A percentile compares a stretch with the other conserved stretches of the same genome.
These are phyloP conservation scores for Zosterops borbonicus DNA, from an alignment of 2,113 vertebrate species.

Conservation along the genomic window DNA sequence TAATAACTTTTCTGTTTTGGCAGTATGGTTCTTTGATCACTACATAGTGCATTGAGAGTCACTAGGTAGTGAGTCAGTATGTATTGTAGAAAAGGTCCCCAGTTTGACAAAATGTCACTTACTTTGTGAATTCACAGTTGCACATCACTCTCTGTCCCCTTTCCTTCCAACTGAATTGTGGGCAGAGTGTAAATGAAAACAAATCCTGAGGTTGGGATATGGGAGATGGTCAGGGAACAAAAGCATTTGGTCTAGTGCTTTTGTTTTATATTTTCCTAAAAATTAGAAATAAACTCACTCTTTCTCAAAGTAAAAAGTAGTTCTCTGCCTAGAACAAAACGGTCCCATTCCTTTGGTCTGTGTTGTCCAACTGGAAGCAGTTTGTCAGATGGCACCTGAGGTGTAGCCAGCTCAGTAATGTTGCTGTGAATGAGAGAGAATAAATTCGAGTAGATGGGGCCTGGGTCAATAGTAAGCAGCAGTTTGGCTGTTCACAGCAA, in stretches of 20 bases:
- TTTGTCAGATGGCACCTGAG: not conserved
- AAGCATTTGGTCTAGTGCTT: not conserved
- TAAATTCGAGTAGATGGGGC: constrained; percentile 30
- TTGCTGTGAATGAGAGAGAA: constrained; percentile 39
- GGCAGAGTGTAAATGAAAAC: not conserved
- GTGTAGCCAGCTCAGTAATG: not conserved
- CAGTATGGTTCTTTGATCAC: not conserved
- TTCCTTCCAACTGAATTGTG: not conserved
- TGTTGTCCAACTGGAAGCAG: not conserved
- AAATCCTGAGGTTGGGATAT: not conserved
- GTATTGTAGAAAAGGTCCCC: not conserved
- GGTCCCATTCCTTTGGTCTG: not conserved
- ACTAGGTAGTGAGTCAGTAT: not conserved
- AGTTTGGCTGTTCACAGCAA: constrained; percentile 55
- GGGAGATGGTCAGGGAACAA: not conserved
- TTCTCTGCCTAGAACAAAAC: not conserved
- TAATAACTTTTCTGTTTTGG: not conserved
- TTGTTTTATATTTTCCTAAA: not conserved
- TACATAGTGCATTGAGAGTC: not conserved
- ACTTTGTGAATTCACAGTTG: not conserved
- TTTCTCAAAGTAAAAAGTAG: not conserved
- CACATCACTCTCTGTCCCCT: not conserved
- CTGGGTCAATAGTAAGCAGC: constrained; percentile 54
- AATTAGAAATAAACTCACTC: not conserved
- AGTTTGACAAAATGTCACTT: not conserved